These are phyloP conservation scores for Pyxicephalus adspersus DNA, from an alignment of 2,113 vertebrate species.

Conservation along the genomic window DNA sequence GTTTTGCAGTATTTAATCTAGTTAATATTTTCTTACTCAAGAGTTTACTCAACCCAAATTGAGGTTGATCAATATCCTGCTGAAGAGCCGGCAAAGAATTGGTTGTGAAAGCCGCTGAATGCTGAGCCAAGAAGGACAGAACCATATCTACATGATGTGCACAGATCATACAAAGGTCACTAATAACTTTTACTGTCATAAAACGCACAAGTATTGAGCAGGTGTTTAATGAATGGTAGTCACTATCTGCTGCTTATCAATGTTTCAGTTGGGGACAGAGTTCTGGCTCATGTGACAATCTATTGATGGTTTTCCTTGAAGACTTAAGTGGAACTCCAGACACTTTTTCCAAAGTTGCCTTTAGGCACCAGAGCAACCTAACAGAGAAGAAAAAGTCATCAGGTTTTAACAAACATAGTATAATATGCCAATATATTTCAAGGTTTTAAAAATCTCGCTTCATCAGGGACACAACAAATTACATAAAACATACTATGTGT, in stretches of 20 bases:
- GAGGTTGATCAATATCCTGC: slow-evolving; percentile 40
- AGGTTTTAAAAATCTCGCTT: no score
- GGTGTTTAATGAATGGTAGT: slow-evolving; percentile 25
- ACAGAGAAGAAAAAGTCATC: no score
- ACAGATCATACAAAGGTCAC: slow-evolving; percentile 38
- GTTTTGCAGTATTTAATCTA: background rate
- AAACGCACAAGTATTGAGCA: background rate
- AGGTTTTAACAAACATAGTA: no score
- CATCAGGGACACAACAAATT: no score
- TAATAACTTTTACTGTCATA: slow-evolving; percentile 25
- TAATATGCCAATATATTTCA: no score
- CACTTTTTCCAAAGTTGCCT: no score
- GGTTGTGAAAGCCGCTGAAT: background rate
- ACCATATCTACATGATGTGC: background rate
- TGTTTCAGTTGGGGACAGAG: no score
- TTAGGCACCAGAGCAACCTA: no score
- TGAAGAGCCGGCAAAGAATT: background rate
- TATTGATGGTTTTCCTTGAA: no score
- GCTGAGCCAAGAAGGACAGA: background rate
- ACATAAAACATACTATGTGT: no score
- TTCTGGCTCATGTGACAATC: no score
- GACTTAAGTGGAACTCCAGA: no score
- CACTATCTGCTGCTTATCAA: slow-evolving; percentile 11
- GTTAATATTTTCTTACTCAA: slow-evolving; percentile 51
- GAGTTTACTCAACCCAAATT: slow-evolving; percentile 9